Evolutionary conservation across 2,113 vertebrate species (phyloP), one percentile per base, ranked within the genome.

Genomic region (Engraulis encrasicolus): DNA sequence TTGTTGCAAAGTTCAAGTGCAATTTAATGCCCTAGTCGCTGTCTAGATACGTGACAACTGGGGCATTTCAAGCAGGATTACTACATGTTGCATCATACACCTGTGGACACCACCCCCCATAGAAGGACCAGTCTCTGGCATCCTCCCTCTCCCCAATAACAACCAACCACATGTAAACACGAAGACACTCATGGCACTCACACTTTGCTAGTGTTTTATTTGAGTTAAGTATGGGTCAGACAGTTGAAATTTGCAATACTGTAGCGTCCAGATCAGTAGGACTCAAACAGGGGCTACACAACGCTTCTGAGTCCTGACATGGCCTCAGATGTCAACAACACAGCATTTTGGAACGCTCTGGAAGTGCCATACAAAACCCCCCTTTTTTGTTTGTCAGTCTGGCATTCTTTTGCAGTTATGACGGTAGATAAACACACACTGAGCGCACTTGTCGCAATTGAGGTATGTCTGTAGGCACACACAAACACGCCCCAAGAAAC

Each of bases 121-220:
- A 23, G 58, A 66, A 31, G 61, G 31, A 34, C 27, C 61, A 71
- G 27, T 66, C n/a, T 27, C 20, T 71, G 61, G 3, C 61, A 71
- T 34, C 34, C 27, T 34, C 61, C 61, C 61, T 15, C 61, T 34
- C 27, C 61, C 61, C 23, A 4, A 71, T 17, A 31, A 34, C 17
- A 27, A 1, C 2, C 17, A 27, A 1, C 2, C 27, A 71, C 27
- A 17, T 34, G 27, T 27, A 34, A 4, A 71, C 12, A 71, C 61
- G 17, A 27, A 71, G 11, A 34, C 7, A 71, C 11, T 15, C 11
- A 34, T 71, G 14, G 61, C 27, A 34, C 23, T 7, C 61, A 95
- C 93, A 93, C 88, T 87, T 90, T 87, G 91, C 92, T 89, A 94
- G 92, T 94, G 92, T 92, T 93, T 96, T 95, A 95, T 97, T 96